These are phyloP conservation scores for Sinohyriopsis cumingii DNA, from an alignment of 2,888 invertebrate genomes.

Conservation along the genomic window DNA sequence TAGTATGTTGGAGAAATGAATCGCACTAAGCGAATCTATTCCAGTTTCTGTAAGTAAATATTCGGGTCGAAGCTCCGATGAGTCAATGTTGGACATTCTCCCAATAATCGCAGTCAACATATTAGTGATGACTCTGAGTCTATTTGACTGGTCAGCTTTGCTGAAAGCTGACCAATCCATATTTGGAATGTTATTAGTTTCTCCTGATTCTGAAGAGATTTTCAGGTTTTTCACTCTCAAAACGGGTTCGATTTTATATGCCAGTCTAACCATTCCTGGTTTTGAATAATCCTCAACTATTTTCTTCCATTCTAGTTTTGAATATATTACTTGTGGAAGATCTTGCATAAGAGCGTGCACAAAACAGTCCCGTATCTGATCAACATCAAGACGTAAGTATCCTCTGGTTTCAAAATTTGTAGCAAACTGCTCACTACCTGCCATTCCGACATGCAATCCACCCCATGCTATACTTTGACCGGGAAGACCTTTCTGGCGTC, in stretches of 20 bases:
- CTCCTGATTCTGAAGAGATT: no score
- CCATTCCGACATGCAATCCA: constrained; percentile 52
- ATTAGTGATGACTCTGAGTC: background rate
- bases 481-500: constrained; percentile 35
- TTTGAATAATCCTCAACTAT: constrained; percentile 10
- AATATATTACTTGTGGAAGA: constrained; percentile 27
- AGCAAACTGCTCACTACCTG: constrained; percentile 22
- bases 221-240: background rate
- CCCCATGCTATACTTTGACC: constrained; percentile 60
- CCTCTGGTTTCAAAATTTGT: constrained; percentile 16
- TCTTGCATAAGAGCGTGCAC: constrained; percentile 35
- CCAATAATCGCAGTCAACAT: background rate
- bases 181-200: background rate
- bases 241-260: background rate
- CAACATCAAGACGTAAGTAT: constrained; percentile 8
- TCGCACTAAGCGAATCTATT: background rate
- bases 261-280: constrained; percentile 1
- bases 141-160: background rate
- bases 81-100: background rate
- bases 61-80: background rate
- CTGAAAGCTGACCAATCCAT: background rate
- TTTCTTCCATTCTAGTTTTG: constrained; percentile 35
- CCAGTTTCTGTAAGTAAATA: background rate
- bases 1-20: no score
- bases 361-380: constrained; percentile 28